phyloP scores from a whole-genome alignment of 1,140 invertebrate genomes.

The Prorops nasuta region DNA sequence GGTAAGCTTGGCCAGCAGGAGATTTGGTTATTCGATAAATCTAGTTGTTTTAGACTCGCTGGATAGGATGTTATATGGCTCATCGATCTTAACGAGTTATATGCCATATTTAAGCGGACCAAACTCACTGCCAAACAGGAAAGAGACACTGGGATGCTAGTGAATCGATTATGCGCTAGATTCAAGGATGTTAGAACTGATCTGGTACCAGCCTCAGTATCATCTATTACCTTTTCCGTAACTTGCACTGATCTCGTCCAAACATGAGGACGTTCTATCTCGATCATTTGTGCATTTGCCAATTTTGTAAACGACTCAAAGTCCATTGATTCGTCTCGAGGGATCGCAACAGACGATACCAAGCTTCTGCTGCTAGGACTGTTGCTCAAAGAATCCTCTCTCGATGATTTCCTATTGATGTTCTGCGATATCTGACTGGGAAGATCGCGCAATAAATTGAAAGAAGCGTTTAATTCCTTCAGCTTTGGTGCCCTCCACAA shows the following conservation, averaged over 20 bases:
- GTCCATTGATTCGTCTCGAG: conserved; percentile 47
- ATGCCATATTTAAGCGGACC: conserved; percentile 84
- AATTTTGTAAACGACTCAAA: conserved; percentile 51
- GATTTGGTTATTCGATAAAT: conserved; percentile 91
- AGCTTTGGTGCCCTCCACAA: conserved; percentile 90
- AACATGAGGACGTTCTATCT: conserved; percentile 68
- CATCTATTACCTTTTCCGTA: conserved; percentile 64
- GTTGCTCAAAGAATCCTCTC: conserved; percentile 39
- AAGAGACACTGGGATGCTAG: conserved; percentile 79
- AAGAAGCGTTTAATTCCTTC: conserved; percentile 85
- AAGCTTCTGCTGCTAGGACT: conserved; percentile 42
- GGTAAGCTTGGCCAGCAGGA: conserved; percentile 82
- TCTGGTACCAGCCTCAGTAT: conserved; percentile 45
- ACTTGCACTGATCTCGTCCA: conserved; percentile 72
- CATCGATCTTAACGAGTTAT: conserved; percentile 83
- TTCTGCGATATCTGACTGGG: conserved; percentile 60
- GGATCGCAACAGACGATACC: conserved; percentile 32
- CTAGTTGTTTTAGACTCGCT: conserved; percentile 82
- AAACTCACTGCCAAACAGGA: conserved; percentile 86
- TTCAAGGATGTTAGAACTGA: conserved; percentile 75
- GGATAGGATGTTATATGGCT: conserved; percentile 90
- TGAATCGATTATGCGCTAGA: conserved; percentile 88
- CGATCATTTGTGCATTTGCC: conserved; percentile 50
- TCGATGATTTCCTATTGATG: conserved; percentile 31
- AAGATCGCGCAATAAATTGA: conserved; percentile 85